Evolutionary conservation across 2,113 vertebrate genomes (phyloP).

Genomic region (Podiceps cristatus): DNA sequence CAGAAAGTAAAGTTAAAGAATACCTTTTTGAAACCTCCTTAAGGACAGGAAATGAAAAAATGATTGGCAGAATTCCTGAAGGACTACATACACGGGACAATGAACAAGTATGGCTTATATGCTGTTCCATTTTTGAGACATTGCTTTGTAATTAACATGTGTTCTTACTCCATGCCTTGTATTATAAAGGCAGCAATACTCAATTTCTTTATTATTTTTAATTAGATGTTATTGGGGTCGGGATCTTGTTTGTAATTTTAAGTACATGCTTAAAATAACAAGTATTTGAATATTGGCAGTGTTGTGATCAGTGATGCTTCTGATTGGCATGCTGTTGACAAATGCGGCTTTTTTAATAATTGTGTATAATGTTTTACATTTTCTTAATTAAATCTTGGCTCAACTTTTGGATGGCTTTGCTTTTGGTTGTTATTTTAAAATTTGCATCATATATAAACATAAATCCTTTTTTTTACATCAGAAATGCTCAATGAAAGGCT

Average conservation of each 20-base stretch:
- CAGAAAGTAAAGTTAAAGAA: constrained; percentile 90
- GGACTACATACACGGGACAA: constrained; percentile 87
- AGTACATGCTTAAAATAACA: not conserved
- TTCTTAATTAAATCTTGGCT: not conserved
- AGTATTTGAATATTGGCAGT: not conserved
- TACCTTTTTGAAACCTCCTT: constrained; percentile 88
- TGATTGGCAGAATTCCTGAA: constrained; percentile 76
- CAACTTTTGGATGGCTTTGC: not conserved
- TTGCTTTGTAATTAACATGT: not conserved
- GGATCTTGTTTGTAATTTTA: not conserved
- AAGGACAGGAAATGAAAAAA: constrained; percentile 83
- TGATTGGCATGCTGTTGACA: not conserved
- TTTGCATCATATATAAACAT: not conserved
- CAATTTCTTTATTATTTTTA: not conserved
- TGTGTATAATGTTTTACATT: not conserved
- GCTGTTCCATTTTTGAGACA: not conserved
- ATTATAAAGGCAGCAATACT: not conserved
- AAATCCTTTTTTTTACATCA: not conserved
- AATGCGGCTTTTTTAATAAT: not conserved
- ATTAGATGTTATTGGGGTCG: not conserved
- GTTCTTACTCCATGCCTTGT: not conserved
- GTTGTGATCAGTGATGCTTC: not conserved
- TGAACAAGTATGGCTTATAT: constrained; percentile 84
- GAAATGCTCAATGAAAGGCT: not conserved
- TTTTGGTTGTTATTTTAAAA: not conserved